phyloP scores from a whole-genome alignment of 2,888 invertebrate genomes.

The Eugnorisma glareosa region DNA sequence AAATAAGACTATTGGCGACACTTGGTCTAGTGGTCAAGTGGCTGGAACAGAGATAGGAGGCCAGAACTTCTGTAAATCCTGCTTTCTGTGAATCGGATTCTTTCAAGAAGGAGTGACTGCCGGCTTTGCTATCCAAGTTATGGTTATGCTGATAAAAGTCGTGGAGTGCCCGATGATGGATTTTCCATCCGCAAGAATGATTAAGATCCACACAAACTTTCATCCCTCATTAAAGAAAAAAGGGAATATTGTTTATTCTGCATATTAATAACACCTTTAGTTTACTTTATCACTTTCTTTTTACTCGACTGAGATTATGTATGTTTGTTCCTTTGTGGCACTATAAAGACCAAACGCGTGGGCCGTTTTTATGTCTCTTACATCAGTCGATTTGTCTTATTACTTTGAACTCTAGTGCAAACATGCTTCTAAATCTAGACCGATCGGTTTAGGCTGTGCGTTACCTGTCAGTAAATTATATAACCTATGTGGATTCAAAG shows the following conservation, averaged over 20 bases:
- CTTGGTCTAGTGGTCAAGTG: slow-evolving; percentile 17
- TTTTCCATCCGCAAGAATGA: neutral
- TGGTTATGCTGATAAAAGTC: no score
- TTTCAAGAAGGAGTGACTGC: neutral
- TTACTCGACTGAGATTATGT: no score
- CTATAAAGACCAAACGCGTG: no score
- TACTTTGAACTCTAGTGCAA: neutral
- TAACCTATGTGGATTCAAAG: neutral
- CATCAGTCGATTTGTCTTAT: no score
- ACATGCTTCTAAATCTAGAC: neutral
- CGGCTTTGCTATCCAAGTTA: neutral
- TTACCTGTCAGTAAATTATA: neutral
- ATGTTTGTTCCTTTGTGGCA: no score
- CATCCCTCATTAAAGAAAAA: neutral
- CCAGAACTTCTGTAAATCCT: neutral
- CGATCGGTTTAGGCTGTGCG: neutral
- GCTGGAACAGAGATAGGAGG: neutral
- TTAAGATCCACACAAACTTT: neutral
- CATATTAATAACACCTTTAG: neutral
- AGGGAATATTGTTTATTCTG: neutral
- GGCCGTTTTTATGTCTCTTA: no score
- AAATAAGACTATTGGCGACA: slow-evolving; percentile 36
- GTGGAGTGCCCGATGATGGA: neutral
- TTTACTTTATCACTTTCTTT: neutral
- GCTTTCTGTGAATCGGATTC: neutral